Evolutionary conservation across 2,888 invertebrate genomes (phyloP).

Genomic region (Oxycera nigricornis): DNA sequence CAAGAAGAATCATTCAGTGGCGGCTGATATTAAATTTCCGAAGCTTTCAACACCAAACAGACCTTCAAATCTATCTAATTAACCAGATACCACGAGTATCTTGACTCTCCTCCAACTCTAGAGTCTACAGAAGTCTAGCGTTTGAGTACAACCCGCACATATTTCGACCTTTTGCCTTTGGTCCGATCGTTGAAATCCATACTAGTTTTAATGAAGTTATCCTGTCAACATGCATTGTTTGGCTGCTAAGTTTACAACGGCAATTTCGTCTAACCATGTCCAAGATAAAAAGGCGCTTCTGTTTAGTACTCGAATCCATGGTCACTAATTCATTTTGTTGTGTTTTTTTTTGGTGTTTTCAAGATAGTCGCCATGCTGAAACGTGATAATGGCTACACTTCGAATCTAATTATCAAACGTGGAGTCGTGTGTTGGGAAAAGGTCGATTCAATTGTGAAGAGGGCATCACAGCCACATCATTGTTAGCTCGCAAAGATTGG

Average conservation of each 20-base stretch:
- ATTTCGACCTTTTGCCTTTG: background rate
- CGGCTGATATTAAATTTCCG: background rate
- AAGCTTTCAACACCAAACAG: background rate
- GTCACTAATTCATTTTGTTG: background rate
- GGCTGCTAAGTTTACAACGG: background rate
- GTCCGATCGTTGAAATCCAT: background rate
- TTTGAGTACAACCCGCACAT: background rate
- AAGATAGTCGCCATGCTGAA: background rate
- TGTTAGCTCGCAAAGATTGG: background rate
- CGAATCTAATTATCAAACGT: background rate
- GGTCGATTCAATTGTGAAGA: conserved; percentile 21
- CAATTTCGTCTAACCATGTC: background rate
- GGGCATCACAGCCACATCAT: background rate
- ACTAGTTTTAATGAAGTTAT: conserved; percentile 4
- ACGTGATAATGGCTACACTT: conserved; percentile 3
- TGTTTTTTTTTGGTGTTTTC: background rate
- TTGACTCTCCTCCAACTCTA: background rate
- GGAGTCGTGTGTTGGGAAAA: conserved; percentile 12
- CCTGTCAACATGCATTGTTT: background rate
- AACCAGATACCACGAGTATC: background rate
- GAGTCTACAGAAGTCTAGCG: background rate
- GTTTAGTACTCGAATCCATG: background rate
- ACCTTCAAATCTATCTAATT: conserved; percentile 27
- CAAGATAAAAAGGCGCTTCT: background rate
- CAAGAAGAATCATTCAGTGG: background rate